A percentile compares a stretch with the other conserved stretches of the same genome.
Conservation (phyloP, 2,113 vertebrate species). For the Bathybates hornii region DNA sequence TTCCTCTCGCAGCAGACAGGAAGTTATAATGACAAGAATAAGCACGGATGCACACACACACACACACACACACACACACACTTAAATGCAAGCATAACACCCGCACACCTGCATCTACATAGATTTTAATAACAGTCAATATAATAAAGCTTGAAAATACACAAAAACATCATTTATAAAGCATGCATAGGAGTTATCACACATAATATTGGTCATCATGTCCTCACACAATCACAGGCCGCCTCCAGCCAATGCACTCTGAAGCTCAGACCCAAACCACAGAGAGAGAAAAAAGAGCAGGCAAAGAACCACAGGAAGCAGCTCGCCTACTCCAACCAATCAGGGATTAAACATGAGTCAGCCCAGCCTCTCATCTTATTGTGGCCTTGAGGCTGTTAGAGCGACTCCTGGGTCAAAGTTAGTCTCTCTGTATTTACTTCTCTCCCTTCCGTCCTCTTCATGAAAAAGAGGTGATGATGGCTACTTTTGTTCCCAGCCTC, state of each 20-base stretch:
- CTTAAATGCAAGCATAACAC: neutral
- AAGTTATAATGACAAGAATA: conserved; percentile 27
- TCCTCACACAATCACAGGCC: neutral
- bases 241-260: neutral
- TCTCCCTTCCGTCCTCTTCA: too few species aligned
- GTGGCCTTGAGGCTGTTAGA: too few species aligned
- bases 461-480: too few species aligned
- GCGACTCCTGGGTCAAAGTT: too few species aligned
- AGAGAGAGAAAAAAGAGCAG: too few species aligned
- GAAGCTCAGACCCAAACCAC: neutral
- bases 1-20: neutral
- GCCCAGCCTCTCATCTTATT: too few species aligned
- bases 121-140: neutral
- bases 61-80: neutral
- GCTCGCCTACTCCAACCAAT: too few species aligned
- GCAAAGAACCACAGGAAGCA: too few species aligned
- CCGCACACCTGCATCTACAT: neutral
- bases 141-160: neutral
- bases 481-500: too few species aligned
- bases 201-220: neutral
- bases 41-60: neutral
- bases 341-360: too few species aligned
- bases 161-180: neutral
- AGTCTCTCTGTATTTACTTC: too few species aligned
- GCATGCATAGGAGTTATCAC: neutral